Base-by-base conservation (phyloP, 2,797 vertebrate species). In the Etheostoma nigrum region DNA sequence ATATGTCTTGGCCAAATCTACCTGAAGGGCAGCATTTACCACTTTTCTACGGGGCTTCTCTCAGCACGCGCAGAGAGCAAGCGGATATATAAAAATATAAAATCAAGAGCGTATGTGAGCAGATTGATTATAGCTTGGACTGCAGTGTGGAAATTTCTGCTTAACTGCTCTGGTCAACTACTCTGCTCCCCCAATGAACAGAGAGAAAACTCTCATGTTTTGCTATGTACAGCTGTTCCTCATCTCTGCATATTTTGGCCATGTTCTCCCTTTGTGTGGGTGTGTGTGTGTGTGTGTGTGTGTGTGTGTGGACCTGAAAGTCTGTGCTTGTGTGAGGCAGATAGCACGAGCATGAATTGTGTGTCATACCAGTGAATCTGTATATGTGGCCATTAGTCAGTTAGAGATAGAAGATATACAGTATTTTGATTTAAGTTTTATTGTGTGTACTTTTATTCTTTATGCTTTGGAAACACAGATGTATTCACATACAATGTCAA, bases 171-270 rank as follows among this genome's bases (percentile, higher is more conserved):
- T 45, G n/a, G 36, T 67, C 36, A 45, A 67, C 44, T 40, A n/a
- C 51, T 54, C 6, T 36, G 18, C 36, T 25, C 21, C 42, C 23
- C 30, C 47, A 54, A 33, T 54, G 48, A 67, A 69, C 21, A 9
- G 53, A 68, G 48, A 18, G 66, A 58, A 40, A 70, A 30, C 48
- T 18, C 76, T 48, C 66, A 59, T 74, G 60, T 81, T 72, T 78
- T 13, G 36, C 36, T 40, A 72, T 44, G 72, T 57, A 51, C 88
- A 91, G 88, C 79, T 91, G 90, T 59, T 89, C 67, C 12, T 80
- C 66, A 55, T 88, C 82, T 64, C 44, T 48, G 60, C 67, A 72
- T 70, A 68, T 62, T 84, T 89, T 88, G 77, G 76, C 83, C 42
- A 9, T 76, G 72, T 72, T 85, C 67, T 85, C 27, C 18, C 12